Evolutionary conservation across 53 echinoderm and acorn worm species (phyloP).

Genomic region (Paracentrotus lividus): DNA sequence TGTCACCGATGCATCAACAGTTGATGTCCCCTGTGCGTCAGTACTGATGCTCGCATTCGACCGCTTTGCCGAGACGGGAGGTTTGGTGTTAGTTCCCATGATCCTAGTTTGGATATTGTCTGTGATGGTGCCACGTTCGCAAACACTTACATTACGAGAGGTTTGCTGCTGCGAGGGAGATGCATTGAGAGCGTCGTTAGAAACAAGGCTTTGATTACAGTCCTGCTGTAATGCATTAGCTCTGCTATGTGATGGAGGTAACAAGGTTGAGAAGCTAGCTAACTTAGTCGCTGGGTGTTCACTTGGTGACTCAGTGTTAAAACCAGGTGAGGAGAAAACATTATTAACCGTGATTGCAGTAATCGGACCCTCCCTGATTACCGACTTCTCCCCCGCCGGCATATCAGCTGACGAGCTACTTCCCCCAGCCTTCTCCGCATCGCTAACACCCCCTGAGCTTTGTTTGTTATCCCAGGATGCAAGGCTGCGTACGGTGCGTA

Average conservation of each 20-base stretch:
- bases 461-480: constrained; percentile 60
- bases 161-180: neutral
- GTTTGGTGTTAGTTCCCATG: constrained; percentile 90
- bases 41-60: constrained; percentile 54
- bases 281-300: constrained; percentile 32
- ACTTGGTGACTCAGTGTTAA: constrained; percentile 53
- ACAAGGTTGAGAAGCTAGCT: constrained; percentile 31
- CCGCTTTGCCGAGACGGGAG: constrained; percentile 73
- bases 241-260: constrained; percentile 26
- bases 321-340: constrained; percentile 48
- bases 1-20: constrained; percentile 72
- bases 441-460: neutral
- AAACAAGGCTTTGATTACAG: constrained; percentile 10
- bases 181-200: neutral
- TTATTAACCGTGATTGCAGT: constrained; percentile 59
- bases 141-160: neutral
- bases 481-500: constrained; percentile 59
- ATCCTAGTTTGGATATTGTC: constrained; percentile 85
- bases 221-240: constrained; percentile 59
- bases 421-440: constrained; percentile 1
- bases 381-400: constrained; percentile 31
- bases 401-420: constrained; percentile 54
- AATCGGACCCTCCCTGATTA: constrained; percentile 69
- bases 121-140: constrained; percentile 78
- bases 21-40: constrained; percentile 25